Percentiles rank a stretch among this genome's conserved stretches.
These are phyloP conservation scores for Tetragonula clypearis DNA, from an alignment of 1,140 invertebrate genomes.

Conservation along the genomic window DNA sequence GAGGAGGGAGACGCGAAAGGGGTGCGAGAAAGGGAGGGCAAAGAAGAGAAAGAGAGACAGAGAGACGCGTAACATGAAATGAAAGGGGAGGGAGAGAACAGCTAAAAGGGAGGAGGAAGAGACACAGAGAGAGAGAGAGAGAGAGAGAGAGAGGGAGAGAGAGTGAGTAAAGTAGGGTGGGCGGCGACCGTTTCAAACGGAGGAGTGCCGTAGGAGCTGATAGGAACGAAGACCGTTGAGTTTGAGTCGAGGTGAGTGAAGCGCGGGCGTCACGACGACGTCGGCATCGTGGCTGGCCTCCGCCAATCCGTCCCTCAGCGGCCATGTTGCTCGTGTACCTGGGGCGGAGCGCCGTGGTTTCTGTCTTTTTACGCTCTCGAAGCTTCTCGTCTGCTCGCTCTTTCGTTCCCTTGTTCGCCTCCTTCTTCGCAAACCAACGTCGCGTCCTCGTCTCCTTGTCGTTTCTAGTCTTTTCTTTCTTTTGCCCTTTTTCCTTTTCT, in stretches of 20 bases:
- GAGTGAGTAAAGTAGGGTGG: constrained; percentile 65
- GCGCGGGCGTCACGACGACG: constrained; percentile 79
- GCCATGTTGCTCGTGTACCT: constrained; percentile 80
- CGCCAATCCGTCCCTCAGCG: constrained; percentile 81
- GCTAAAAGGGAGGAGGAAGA: not conserved
- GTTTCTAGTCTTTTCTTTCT: constrained; percentile 8
- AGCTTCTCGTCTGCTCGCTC: constrained; percentile 38
- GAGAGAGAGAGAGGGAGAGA: constrained; percentile 5
- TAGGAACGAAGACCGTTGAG: constrained; percentile 61
- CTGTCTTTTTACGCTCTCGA: constrained; percentile 39
- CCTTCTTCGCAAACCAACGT: constrained; percentile 24
- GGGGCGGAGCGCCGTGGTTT: constrained; percentile 76
- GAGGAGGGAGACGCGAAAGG: not conserved
- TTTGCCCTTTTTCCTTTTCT: not conserved
- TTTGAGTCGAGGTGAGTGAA: constrained; percentile 76
- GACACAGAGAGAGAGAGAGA: not conserved
- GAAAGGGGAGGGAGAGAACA: constrained; percentile 17
- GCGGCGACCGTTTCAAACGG: constrained; percentile 68
- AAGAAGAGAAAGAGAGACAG: not conserved
- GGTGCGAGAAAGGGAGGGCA: not conserved
- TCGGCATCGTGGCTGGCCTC: constrained; percentile 76
- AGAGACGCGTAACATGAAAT: not conserved
- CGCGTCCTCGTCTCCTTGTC: constrained; percentile 28
- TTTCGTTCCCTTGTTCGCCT: not conserved
- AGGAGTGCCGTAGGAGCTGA: constrained; percentile 66